phyloP scores from a whole-genome alignment of 1,140 invertebrate genomes.

The Nylanderia fulva region DNA sequence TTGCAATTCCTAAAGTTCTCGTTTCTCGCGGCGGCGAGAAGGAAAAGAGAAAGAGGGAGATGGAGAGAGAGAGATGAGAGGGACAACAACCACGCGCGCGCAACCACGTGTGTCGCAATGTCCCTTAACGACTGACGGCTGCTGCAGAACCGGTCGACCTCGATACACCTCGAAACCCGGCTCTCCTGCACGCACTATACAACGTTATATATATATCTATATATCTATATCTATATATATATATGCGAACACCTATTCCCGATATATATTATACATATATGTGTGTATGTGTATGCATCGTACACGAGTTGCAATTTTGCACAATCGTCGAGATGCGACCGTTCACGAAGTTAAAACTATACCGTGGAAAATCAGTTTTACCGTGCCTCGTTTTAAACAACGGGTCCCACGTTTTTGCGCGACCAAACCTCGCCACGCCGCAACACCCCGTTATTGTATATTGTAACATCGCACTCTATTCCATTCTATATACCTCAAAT shows the following conservation, averaged over 20 bases:
- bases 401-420: constrained; percentile 46
- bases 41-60: not conserved
- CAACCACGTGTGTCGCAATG: constrained; percentile 80
- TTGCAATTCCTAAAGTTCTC: constrained; percentile 76
- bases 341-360: constrained; percentile 42
- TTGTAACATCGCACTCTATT: not conserved
- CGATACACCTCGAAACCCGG: constrained; percentile 77
- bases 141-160: constrained; percentile 84
- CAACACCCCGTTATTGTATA: not conserved
- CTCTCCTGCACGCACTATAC: constrained; percentile 69
- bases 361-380: constrained; percentile 52
- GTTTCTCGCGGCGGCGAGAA: constrained; percentile 50
- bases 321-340: constrained; percentile 12
- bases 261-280: constrained; percentile 64
- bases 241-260: constrained; percentile 47
- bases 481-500: not conserved
- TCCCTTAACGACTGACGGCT: constrained; percentile 82
- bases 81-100: constrained; percentile 63
- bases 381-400: constrained; percentile 40
- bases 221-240: not conserved
- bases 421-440: not conserved
- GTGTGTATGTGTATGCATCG: constrained; percentile 56
- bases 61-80: constrained; percentile 5
- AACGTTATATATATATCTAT: constrained; percentile 20
- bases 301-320: constrained; percentile 36